Evolutionary conservation across 2,888 invertebrate genomes (phyloP).

Genomic region (Rhagonycha fulva): DNA sequence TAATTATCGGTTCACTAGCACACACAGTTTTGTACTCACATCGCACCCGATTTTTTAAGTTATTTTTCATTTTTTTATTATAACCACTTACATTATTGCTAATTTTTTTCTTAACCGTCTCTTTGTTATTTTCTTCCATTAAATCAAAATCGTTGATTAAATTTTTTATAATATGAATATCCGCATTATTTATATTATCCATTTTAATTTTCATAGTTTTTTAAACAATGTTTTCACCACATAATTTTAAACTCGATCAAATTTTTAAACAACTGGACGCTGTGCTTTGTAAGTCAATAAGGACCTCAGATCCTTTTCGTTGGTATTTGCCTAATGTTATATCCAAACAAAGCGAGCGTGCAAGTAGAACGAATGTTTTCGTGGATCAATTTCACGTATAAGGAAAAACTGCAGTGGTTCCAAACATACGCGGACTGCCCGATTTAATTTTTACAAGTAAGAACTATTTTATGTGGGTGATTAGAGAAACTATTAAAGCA

Average conservation of each 20-base stretch:
- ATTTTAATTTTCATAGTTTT: constrained; percentile 23
- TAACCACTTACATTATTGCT: constrained; percentile 1
- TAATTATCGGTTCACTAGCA: constrained; percentile 43
- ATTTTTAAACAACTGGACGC: background rate
- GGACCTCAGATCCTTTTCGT: constrained; percentile 15
- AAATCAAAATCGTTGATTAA: constrained; percentile 51
- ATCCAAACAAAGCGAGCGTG: constrained; percentile 22
- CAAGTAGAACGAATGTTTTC: constrained; percentile 27
- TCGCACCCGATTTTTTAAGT: constrained; percentile 28
- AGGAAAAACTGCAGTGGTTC: constrained; percentile 12
- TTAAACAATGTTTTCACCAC: background rate
- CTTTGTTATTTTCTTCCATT: constrained; percentile 20
- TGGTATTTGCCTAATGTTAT: constrained; percentile 15
- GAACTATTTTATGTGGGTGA: background rate
- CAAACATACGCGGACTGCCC: background rate
- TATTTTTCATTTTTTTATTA: constrained; percentile 19
- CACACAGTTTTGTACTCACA: constrained; percentile 37
- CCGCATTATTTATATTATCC: constrained; percentile 37
- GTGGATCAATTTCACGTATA: constrained; percentile 30
- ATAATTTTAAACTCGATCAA: background rate
- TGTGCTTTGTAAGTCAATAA: background rate
- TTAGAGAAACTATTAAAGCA: background rate
- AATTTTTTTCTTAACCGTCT: constrained; percentile 12
- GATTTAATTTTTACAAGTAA: background rate
- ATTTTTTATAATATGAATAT: constrained; percentile 50